phyloP scores from a whole-genome alignment of 1,140 invertebrate species.

The Portunus trituberculatus region DNA sequence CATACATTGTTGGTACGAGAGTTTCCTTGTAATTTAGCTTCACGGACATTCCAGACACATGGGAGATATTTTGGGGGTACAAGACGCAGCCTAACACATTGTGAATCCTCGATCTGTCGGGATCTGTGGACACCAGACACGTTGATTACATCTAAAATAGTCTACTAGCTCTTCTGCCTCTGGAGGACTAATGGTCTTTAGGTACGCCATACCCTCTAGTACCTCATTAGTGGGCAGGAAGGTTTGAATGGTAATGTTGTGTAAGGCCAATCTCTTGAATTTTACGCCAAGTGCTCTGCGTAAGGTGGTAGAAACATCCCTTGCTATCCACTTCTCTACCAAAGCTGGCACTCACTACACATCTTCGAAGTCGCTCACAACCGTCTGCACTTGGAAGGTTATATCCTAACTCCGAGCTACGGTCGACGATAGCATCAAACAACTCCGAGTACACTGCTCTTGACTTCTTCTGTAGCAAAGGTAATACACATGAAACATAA shows the following conservation, averaged over 20 bases:
- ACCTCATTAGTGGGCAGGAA: too few relatives aligned
- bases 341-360: conserved; percentile 41
- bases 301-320: too few relatives aligned
- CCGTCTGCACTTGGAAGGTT: not conserved
- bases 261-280: conserved; percentile 51
- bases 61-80: not conserved
- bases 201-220: conserved; percentile 23
- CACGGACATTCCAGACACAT: not conserved
- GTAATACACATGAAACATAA: conserved; percentile 75
- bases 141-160: conserved; percentile 32
- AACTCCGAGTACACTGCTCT: conserved; percentile 29
- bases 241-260: conserved; percentile 40
- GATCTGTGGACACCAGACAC: not conserved
- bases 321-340: not conserved
- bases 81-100: not conserved
- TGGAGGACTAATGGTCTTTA: conserved; percentile 48
- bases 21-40: not conserved
- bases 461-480: conserved; percentile 76
- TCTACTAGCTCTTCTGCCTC: conserved; percentile 33
- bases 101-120: not conserved
- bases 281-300: conserved; percentile 37
- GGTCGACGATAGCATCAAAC: too few relatives aligned
- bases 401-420: not conserved
- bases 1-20: too few relatives aligned
- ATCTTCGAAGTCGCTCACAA: conserved; percentile 51